Evolutionary conservation across 1,140 invertebrate genomes (phyloP).

Genomic region (Eupeodes corollae): DNA sequence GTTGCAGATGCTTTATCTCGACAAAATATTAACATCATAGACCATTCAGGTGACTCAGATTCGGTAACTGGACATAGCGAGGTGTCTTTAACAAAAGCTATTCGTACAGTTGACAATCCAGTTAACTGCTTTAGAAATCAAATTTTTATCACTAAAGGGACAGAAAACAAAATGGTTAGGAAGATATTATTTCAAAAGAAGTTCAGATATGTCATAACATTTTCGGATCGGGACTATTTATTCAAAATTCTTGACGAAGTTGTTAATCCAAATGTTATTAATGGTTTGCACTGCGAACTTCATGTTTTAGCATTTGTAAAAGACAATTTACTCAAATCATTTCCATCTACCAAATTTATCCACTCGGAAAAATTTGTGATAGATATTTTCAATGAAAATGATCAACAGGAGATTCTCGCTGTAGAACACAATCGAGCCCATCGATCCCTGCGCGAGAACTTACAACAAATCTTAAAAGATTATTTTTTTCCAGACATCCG

Average conservation of each 20-base stretch:
- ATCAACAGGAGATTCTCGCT: no score
- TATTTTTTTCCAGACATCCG: neutral
- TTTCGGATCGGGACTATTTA: no score
- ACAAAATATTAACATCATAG: neutral
- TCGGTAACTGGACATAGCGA: neutral
- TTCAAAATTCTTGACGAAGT: no score
- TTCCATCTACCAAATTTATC: neutral
- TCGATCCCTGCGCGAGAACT: no score
- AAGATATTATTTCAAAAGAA: neutral
- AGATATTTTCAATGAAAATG: neutral
- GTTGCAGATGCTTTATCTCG: neutral
- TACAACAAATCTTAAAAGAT: no score
- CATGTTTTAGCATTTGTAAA: neutral
- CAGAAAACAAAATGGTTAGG: no score
- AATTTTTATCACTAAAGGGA: neutral
- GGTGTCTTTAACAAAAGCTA: neutral
- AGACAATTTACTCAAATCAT: neutral
- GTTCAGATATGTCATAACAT: neutral
- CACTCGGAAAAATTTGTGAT: neutral
- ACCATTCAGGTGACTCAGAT: neutral
- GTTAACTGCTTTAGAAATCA: constrained; percentile 1
- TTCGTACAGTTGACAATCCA: neutral
- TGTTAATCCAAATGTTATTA: no score
- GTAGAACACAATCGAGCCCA: no score
- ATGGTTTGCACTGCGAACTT: neutral